phyloP scores from a whole-genome alignment of 1,140 invertebrate species.

The Temnothorax longispinosus region DNA sequence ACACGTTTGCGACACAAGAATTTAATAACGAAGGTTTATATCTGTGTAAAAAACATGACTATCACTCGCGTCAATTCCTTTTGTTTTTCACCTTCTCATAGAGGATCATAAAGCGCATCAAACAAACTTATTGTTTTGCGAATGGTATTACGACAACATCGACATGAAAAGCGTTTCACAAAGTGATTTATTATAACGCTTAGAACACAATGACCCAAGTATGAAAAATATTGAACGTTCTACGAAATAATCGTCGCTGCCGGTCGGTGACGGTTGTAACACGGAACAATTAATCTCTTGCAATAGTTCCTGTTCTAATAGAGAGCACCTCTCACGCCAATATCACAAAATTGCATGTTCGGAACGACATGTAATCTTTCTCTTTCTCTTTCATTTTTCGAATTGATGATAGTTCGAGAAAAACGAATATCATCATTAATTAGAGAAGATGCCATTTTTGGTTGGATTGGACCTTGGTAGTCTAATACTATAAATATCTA shows the following conservation, averaged over 20 bases:
- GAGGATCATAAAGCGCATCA: background rate
- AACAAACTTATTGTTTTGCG: conserved; percentile 31
- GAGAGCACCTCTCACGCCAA: conserved; percentile 36
- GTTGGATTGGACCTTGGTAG: no score
- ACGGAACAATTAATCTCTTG: conserved; percentile 52
- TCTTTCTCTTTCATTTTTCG: background rate
- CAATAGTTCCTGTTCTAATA: conserved; percentile 39
- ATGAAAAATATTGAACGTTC: conserved; percentile 61
- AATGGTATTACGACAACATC: background rate
- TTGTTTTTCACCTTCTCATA: background rate
- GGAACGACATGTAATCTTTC: background rate
- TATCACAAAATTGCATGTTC: conserved; percentile 40
- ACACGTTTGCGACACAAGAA: background rate
- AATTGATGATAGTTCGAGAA: background rate
- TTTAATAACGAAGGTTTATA: background rate
- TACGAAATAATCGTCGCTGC: conserved; percentile 44
- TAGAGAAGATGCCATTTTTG: no score
- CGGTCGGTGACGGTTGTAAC: conserved; percentile 38
- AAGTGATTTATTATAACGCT: conserved; percentile 51
- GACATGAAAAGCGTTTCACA: conserved; percentile 46
- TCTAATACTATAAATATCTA: no score
- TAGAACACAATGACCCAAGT: conserved; percentile 35
- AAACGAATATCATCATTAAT: background rate
- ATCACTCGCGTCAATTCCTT: background rate
- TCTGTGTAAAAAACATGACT: background rate